Percentiles rank a stretch among this genome's conserved stretches.
phyloP scores from a whole-genome alignment of 2,797 vertebrate genomes.

The Diglossa cyanea region DNA sequence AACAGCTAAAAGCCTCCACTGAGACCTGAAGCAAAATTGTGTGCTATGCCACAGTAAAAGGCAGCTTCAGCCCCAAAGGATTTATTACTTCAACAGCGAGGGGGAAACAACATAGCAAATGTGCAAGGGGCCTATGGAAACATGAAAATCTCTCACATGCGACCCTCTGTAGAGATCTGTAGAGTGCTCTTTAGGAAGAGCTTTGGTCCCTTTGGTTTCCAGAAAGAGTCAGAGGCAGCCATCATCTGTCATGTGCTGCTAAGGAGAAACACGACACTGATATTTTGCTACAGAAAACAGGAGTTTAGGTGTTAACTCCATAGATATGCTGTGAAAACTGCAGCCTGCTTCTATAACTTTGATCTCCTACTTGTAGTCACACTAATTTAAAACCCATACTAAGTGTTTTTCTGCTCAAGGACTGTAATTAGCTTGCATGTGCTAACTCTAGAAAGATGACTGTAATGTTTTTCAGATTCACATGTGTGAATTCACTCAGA shows the following conservation, averaged over 20 bases:
- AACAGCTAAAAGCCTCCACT: background rate
- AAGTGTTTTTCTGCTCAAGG: background rate
- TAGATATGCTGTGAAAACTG: rapidly evolving
- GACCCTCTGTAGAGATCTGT: background rate
- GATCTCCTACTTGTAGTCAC: background rate
- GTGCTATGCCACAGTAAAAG: background rate
- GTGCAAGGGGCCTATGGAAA: background rate
- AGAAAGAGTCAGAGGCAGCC: background rate
- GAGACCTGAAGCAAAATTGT: background rate
- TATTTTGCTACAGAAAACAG: background rate
- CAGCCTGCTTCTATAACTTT: background rate
- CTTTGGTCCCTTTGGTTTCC: background rate
- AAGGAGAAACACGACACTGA: background rate
- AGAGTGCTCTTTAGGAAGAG: background rate
- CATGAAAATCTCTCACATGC: background rate
- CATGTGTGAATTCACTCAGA: too few relatives aligned
- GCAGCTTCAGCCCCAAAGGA: background rate
- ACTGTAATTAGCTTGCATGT: background rate
- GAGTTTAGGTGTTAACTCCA: background rate
- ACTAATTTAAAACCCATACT: background rate
- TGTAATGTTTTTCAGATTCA: background rate
- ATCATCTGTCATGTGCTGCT: background rate
- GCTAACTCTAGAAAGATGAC: background rate
- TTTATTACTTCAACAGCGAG: background rate
- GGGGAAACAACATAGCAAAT: background rate